Evolutionary conservation across 1,140 invertebrate species (phyloP), one percentile per base, ranked within the genome.

Genomic region (Drosophila persimilis): DNA sequence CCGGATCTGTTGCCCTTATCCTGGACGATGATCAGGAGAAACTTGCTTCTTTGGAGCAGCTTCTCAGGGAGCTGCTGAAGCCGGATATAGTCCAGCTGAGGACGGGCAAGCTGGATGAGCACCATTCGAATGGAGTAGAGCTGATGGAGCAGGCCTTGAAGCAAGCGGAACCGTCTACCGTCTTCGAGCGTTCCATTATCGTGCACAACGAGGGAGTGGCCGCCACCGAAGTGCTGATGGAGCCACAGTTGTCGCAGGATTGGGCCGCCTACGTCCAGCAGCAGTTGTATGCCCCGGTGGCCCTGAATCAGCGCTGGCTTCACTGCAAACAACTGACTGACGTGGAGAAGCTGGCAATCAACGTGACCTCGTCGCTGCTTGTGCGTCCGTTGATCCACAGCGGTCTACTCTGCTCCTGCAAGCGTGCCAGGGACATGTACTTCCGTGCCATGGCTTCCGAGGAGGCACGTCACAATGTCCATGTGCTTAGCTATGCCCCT

Each of bases 141-240:
- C 46, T 71, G 13, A 53, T 90, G 54, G 73, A 77, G 9, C 46
- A 80, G 51, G 26, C 58, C 1, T 11, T 86, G 44, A 7, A 41
- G 5, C 60, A 54, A 13, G 3, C 15, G 20, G 1, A 31, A 15
- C 15, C 0, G 0, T 6, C 13, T 1, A 17, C 13, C 3, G 5
- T 13, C 1, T 97, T 96, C 86, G 92, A 95, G 56, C 93, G 94
- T 66, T 93, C 93, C 13, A 90, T 98, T 2, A 93, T 99, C 7
- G 93, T 99, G 64, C 97, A 99, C 86, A 99, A 99, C 93, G 97
- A 96, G 17, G 98, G 96, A 0, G 95, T 95, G 7, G 80, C 97
- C n/a, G 97, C 97, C 11, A 90, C 85, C 17, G 95, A 79, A 90
- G 91, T 69, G 93, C 93, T 29, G 83, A 79, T 48, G 92, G 95